Evolutionary conservation across 2,797 vertebrate species (phyloP).

Genomic region (Periophthalmus magnuspinnatus): DNA sequence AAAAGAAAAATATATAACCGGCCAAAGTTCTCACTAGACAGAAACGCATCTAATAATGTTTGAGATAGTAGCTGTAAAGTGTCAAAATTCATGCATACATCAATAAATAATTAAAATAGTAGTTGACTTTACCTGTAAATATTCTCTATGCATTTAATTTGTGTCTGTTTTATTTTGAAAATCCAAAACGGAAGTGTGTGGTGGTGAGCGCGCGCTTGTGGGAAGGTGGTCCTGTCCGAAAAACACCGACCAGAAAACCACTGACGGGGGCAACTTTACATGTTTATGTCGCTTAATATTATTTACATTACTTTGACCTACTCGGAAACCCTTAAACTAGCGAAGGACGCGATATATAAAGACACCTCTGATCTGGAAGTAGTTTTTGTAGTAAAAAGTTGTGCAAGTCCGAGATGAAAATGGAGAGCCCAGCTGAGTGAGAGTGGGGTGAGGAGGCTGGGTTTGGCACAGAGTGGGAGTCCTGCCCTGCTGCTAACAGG

Average conservation of each 20-base stretch:
- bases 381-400: constrained; percentile 58
- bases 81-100: no score
- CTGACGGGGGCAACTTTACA: constrained; percentile 17
- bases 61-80: no score
- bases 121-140: no score
- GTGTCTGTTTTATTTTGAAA: constrained; percentile 54
- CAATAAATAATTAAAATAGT: no score
- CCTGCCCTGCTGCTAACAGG: constrained; percentile 67
- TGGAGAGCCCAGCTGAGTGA: constrained; percentile 78
- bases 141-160: no score
- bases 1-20: no score
- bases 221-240: constrained; percentile 70
- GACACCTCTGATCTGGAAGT: not conserved
- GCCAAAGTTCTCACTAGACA: no score
- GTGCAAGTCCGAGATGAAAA: constrained; percentile 67
- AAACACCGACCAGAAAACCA: constrained; percentile 65
- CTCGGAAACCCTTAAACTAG: not conserved
- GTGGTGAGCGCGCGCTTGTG: not conserved
- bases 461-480: constrained; percentile 62
- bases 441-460: constrained; percentile 79
- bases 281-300: constrained; percentile 8
- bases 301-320: not conserved
- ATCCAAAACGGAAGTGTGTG: constrained; percentile 5
- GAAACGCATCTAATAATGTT: no score
- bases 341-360: not conserved